These are phyloP conservation scores for Molossus molossus DNA, from an alignment of 2,797 vertebrate species.

Conservation along the genomic window DNA sequence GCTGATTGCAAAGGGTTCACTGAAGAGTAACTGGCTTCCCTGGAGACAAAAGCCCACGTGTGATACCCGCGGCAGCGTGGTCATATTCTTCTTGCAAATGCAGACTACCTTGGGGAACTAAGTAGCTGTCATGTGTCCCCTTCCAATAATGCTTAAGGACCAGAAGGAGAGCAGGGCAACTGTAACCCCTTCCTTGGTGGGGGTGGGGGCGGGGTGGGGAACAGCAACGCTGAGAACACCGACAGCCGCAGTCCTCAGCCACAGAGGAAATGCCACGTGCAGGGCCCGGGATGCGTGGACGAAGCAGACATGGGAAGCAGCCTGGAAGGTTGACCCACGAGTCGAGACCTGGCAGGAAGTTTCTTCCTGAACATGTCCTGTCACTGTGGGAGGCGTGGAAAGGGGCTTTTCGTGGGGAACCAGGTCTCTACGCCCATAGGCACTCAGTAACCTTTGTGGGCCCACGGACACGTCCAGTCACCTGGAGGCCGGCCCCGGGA, in stretches of 20 bases:
- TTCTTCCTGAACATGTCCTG: not conserved
- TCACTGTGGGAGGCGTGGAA: not conserved
- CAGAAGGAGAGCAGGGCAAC: not conserved
- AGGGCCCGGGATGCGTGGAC: not conserved
- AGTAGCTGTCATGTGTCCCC: not conserved
- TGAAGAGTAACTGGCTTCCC: constrained; percentile 14
- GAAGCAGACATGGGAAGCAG: not conserved
- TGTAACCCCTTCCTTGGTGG: not conserved
- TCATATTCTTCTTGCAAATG: constrained; percentile 47
- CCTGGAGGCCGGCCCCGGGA: too few relatives aligned
- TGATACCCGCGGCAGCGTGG: not conserved
- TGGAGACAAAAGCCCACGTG: not conserved
- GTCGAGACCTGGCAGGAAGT: not conserved
- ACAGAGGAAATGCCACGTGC: not conserved
- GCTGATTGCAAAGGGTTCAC: constrained; percentile 32
- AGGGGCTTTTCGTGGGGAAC: too few relatives aligned
- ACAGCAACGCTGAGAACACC: not conserved
- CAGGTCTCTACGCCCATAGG: not conserved
- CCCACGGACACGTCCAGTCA: not conserved
- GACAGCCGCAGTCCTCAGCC: not conserved
- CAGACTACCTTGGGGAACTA: not conserved
- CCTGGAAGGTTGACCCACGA: not conserved
- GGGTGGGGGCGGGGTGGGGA: not conserved
- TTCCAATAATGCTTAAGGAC: not conserved
- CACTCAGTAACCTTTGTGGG: fast-evolving